Conservation (phyloP, 2,113 vertebrate genomes). For the Recurvirostra avosetta region DNA sequence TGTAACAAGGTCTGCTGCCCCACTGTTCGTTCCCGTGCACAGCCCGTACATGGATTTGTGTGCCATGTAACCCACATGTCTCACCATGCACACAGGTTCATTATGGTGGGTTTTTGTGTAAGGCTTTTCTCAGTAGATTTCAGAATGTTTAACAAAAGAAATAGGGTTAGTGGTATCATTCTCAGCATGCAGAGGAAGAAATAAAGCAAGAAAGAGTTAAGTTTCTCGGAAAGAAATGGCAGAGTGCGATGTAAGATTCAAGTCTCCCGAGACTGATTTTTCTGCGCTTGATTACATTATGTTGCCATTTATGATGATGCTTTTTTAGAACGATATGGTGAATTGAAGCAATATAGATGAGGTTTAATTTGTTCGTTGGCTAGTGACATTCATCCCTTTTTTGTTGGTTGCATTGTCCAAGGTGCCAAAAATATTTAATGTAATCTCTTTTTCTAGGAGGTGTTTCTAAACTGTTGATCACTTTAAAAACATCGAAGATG, state of each 20-base stretch:
- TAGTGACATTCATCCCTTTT: neutral
- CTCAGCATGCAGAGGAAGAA: neutral
- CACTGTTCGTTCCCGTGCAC: accelerated
- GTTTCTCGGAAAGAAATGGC: neutral
- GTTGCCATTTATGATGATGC: neutral
- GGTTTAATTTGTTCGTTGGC: neutral
- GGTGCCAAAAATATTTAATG: neutral
- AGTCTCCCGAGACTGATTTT: neutral
- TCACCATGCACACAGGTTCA: accelerated
- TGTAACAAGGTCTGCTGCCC: neutral
- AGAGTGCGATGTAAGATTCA: neutral
- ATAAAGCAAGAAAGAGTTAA: neutral
- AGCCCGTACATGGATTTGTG: accelerated
- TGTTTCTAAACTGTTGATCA: neutral
- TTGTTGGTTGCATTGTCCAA: neutral
- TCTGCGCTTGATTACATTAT: neutral
- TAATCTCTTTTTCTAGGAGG: neutral
- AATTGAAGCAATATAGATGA: neutral
- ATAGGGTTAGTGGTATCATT: neutral
- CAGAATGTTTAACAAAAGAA: neutral
- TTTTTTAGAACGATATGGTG: neutral
- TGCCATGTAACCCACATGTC: accelerated
- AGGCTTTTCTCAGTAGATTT: neutral
- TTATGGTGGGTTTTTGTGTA: accelerated
- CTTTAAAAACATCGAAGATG: neutral